A percentile compares a stretch with the other conserved stretches of the same genome.
phyloP scores from a whole-genome alignment of 2,113 vertebrate genomes.

The Ursus arctos region DNA sequence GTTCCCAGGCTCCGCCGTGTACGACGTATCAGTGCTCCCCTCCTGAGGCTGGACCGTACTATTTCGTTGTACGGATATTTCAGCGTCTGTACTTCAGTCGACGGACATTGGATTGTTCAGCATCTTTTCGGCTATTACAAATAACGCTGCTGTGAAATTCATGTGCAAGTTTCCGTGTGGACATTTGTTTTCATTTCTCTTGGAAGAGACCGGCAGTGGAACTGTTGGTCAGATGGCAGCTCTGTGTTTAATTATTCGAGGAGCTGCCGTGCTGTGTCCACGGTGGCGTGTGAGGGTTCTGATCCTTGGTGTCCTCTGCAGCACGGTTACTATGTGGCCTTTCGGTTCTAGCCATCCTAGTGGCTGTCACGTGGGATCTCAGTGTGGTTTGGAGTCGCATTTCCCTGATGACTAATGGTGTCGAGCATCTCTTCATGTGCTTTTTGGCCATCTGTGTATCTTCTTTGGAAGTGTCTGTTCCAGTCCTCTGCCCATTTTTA shows the following conservation, averaged over 20 bases:
- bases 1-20: too few species aligned
- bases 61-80: accelerated
- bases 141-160: too few species aligned
- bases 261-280: too few species aligned
- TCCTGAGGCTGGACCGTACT: background rate
- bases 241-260: background rate
- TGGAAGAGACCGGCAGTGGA: accelerated
- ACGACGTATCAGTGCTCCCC: accelerated
- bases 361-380: background rate
- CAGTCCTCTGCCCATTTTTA: background rate
- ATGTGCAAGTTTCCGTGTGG: too few species aligned
- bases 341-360: accelerated
- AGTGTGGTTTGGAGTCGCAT: background rate
- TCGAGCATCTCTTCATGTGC: background rate
- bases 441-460: background rate
- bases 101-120: accelerated
- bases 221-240: accelerated
- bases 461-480: background rate
- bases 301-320: background rate
- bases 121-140: accelerated
- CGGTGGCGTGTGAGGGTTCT: background rate
- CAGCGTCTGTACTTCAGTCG: background rate
- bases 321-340: too few species aligned
- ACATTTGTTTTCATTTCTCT: background rate
- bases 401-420: background rate